Evolutionary conservation across 2,797 vertebrate species (phyloP), one percentile per base, ranked within the genome.

Genomic region (Helostoma temminkii): DNA sequence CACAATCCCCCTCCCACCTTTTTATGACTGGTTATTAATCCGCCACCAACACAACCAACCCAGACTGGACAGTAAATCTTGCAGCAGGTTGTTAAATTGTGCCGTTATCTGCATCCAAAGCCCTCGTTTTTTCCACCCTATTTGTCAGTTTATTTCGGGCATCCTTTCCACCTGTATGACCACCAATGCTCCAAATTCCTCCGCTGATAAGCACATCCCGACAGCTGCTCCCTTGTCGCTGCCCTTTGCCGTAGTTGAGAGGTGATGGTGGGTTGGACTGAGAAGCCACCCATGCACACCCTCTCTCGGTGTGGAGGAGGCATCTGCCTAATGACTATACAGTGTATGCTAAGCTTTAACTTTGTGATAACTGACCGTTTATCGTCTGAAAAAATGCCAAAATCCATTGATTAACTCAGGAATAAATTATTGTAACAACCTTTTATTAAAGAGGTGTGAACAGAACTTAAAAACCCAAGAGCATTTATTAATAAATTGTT

Each of bases 21-120:
- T 93, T 93, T 94, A 94, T 81, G 86, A 85, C 89, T 55, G 77
- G 81, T 88, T 89, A 89, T 93, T 93, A 93, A 93, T 82, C 76
- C 67, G 64, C 76, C 76, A 75, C 74, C 66, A 75, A 57, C 76
- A 77, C 80, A 74, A 58, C 75, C 74, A 71, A 69, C n/a, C 62
- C 79, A 52, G 64, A 53, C 74, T 34, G 74, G 66, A 80, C 81
- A 43, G 81, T 94, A 95, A 95, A 95, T 94, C 92, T 84, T 75
- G 39, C 39, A 58, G 74, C 85, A 71, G 74, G 84, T 24, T 62
- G 71, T 71, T 26, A 67, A 71, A 39, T 75, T 56, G 48, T 2
- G 66, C 57, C 5, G 82, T 94, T 94, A 94, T 94, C 94, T 90
- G 82, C 82, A 76, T 87, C 82, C 84, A 28, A 93, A 94, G 94